phyloP scores from a whole-genome alignment of 2,888 invertebrate species.

The Apotomis capreana region DNA sequence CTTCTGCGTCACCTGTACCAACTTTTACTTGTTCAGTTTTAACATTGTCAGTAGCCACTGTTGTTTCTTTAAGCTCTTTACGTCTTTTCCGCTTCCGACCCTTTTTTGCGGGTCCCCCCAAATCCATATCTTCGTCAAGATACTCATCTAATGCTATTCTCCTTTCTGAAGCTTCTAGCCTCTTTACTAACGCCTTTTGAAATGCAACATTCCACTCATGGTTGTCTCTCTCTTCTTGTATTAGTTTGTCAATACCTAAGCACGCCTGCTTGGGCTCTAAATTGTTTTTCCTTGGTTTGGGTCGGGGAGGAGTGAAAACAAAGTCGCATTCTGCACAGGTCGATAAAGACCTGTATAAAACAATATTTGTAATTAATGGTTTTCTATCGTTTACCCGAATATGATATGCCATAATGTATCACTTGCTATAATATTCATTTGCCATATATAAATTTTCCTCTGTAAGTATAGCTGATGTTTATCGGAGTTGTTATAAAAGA shows the following conservation, averaged over 20 bases:
- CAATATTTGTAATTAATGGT: too few species aligned
- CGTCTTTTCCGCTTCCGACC: not conserved
- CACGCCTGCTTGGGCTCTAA: conserved; percentile 9
- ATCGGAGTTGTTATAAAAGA: too few species aligned
- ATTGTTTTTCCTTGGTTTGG: not conserved
- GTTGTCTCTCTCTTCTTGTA: conserved; percentile 19
- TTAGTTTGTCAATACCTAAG: conserved; percentile 16
- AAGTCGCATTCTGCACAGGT: conserved; percentile 21
- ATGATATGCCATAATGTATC: too few species aligned
- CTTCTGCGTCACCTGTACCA: not conserved
- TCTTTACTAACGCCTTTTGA: conserved; percentile 25
- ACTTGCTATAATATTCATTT: too few species aligned
- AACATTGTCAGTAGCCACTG: not conserved
- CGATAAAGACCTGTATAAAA: conserved; percentile 14
- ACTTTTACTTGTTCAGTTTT: not conserved
- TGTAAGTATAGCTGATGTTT: too few species aligned
- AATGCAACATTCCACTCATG: conserved; percentile 27
- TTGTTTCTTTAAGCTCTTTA: not conserved
- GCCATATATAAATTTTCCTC: too few species aligned
- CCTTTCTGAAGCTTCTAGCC: conserved; percentile 20
- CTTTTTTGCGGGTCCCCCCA: not conserved
- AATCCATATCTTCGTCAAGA: conserved; percentile 9
- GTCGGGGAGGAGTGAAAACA: conserved; percentile 12
- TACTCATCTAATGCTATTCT: conserved; percentile 17
- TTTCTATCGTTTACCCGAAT: too few species aligned